Base-by-base conservation (phyloP, 2,113 vertebrate species). In the Bambusicola thoracicus region DNA sequence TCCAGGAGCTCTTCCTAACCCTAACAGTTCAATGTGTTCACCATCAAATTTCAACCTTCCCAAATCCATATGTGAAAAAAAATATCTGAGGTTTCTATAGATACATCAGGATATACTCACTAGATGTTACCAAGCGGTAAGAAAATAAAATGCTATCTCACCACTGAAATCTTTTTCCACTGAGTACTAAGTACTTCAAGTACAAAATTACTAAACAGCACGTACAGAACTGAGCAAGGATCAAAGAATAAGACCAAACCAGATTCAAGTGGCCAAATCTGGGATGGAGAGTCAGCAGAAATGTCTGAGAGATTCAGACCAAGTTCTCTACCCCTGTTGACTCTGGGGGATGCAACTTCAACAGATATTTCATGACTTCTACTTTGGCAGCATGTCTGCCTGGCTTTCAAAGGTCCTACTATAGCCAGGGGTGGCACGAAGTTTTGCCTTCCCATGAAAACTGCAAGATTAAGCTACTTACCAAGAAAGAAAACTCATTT, bases 11-110 rank as follows among this genome's bases (percentile, higher is more conserved):
- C 18, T 48, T 66, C 49, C 30, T 15, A 36, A 72, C 17, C 17
- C 5, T 40, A n/a, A 68, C 8, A 56, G 20, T 22, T 68, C 27
- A 11, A 6, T 5, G 7, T 25, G 2, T 40, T 51, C 0, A 0
- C 19, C 25, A 10, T 56, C 36, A 85, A 90, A 86, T 16, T 17
- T 29, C 53, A 25, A 15, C 10, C 38, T 63, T 46, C 22, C 36
- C 58, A 61, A 58, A 53, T 29, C 10, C 2, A 0, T 24, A 24
- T 24, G 5, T 24, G 48, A 12, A 27, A 59, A 61, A 86, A 73
- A 77, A 46, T n/a, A n/a, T 9, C 38, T 40, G n/a, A 36, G 13
- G 34, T 43, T 90, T 86, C 51, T 13, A 32, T 3, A 3, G 24
- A 53, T 36, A 46, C 81, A 36, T 22, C 24, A 87, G 56, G 34